Percentiles rank a stretch among this genome's conserved stretches.
Evolutionary conservation across 1,140 invertebrate genomes (phyloP).

Genomic region (Chrysomallon squamiferum): DNA sequence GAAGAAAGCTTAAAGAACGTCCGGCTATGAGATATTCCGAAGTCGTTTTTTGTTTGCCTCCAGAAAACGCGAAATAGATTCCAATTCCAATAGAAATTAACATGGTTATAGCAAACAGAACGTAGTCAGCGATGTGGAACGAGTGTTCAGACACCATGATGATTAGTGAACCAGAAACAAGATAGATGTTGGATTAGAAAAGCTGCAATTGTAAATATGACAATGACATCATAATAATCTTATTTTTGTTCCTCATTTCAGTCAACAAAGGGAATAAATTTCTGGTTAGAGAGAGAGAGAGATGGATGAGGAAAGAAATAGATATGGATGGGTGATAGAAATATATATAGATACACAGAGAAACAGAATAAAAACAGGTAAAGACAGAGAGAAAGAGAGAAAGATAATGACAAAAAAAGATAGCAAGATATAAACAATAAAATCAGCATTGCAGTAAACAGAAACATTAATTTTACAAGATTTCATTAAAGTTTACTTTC

Average conservation of each 20-base stretch:
- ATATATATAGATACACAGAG: too few relatives aligned
- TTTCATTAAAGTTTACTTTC: too few relatives aligned
- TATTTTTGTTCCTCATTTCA: too few relatives aligned
- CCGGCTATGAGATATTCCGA: slow-evolving; percentile 81
- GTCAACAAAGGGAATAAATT: too few relatives aligned
- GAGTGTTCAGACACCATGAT: slow-evolving; percentile 25
- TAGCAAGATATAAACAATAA: not conserved
- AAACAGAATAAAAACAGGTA: not conserved
- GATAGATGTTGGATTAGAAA: too few relatives aligned
- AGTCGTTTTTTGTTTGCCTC: slow-evolving; percentile 85
- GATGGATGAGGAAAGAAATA: too few relatives aligned
- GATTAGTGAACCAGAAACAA: not conserved
- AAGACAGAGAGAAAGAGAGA: not conserved
- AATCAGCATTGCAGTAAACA: not conserved
- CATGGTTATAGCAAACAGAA: slow-evolving; percentile 44
- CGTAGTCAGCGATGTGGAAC: slow-evolving; percentile 45
- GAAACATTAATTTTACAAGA: too few relatives aligned
- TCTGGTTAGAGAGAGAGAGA: too few relatives aligned
- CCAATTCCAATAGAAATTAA: slow-evolving; percentile 72
- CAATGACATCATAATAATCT: too few relatives aligned
- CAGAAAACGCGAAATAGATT: slow-evolving; percentile 82
- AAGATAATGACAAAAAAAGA: not conserved
- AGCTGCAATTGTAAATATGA: too few relatives aligned
- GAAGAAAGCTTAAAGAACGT: slow-evolving; percentile 42
- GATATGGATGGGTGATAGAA: too few relatives aligned